Evolutionary conservation across 2,888 invertebrate genomes (phyloP), one percentile per base, ranked within the genome.

Genomic region (Seira sanloemensis): DNA sequence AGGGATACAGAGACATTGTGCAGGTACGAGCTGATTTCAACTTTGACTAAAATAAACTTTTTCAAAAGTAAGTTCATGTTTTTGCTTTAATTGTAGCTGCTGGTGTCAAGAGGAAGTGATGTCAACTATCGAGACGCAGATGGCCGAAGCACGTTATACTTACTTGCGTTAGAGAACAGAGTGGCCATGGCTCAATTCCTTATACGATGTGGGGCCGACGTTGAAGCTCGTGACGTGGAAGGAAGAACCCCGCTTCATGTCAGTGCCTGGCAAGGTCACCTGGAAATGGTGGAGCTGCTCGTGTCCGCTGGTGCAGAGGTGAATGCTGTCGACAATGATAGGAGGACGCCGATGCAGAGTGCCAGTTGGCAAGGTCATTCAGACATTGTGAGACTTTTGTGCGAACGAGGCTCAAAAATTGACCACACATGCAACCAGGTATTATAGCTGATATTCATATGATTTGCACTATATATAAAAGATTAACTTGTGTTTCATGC

Each of bases 321-420:
- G 0, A 97, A 98, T 91, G 96, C 96, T 0, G 94, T 95, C 86
- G 97, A 97, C 92, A 93, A 95, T 86, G 97, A 97, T 91, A 94
- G 94, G 87, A 93, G 98, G 83, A 97, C 97, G 0, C 97, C 98
- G 0, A 92, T 98, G 86, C 98, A 98, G 92, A 97, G 97, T 46
- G 98, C 98, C 18, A 96, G 97, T 74, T 98, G 98, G 98, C 97
- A 98, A 91, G 98, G 98, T 0, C 96, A 98, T 90, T 94, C 95
- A 54, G 94, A 94, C 71, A 97, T 97, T 58, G 96, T 98, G 88
- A 93, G 95, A 82, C 92, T 97, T 54, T 92, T 97, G 16, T 92
- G 98, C 66, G 94, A 94, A 90, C 94, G 94, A 89, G 96, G 96
- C 2, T 97, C 98, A 0, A 91, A 93, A 78, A 96, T 97, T 19